Percentiles rank a stretch among this genome's conserved stretches.
Conservation (phyloP, 2,888 invertebrate genomes). For the Microchrysa polita region DNA sequence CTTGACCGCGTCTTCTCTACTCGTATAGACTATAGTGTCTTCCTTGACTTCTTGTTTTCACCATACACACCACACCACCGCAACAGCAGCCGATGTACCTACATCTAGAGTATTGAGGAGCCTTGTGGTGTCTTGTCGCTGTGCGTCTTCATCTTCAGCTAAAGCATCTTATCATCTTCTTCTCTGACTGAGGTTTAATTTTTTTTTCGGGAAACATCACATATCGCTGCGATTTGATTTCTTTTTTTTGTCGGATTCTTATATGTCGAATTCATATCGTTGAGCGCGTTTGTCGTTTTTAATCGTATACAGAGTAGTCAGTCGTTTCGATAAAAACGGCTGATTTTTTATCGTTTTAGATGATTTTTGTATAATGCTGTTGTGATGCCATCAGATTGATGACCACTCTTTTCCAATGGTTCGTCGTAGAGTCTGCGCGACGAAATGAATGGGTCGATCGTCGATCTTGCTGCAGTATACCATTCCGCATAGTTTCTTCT, state of each 20-base stretch:
- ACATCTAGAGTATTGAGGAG: too few species aligned
- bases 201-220: too few species aligned
- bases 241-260: slow-evolving; percentile 4
- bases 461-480: slow-evolving; percentile 3
- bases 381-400: slow-evolving; percentile 44
- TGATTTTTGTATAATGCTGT: slow-evolving; percentile 33
- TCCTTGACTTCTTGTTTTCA: slow-evolving; percentile 12
- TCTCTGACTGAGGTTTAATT: background rate
- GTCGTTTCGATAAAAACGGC: background rate
- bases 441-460: slow-evolving; percentile 28
- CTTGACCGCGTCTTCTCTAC: too few species aligned
- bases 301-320: slow-evolving; percentile 21
- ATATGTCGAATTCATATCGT: background rate
- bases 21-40: slow-evolving; percentile 10
- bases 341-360: slow-evolving; percentile 25
- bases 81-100: too few species aligned
- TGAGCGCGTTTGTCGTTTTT: slow-evolving; percentile 32
- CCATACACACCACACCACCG: too few species aligned
- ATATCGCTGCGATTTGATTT: slow-evolving; percentile 7
- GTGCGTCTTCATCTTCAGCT: background rate
- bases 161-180: slow-evolving; percentile 15
- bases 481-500: too few species aligned
- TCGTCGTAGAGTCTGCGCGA: background rate
- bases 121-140: too few species aligned
- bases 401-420: slow-evolving; percentile 18